Evolutionary conservation across 2,888 invertebrate genomes (phyloP).

Genomic region (Nemotelus pantherinus): DNA sequence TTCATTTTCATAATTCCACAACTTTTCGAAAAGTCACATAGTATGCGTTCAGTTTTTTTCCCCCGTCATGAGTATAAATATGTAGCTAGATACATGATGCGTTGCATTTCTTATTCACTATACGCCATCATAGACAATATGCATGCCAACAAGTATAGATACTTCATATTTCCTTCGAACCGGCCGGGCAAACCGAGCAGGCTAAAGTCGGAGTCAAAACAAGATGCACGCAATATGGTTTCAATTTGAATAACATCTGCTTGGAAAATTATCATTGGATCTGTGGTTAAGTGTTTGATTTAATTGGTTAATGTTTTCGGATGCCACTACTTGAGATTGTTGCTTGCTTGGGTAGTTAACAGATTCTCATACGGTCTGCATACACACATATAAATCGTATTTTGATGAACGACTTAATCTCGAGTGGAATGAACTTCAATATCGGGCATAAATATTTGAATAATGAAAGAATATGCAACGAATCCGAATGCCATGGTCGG

Average conservation of each 20-base stretch:
- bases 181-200: too few species aligned
- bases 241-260: slow-evolving; percentile 39
- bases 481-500: neutral
- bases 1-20: too few species aligned
- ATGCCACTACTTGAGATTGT: slow-evolving; percentile 28
- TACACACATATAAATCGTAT: slow-evolving; percentile 9
- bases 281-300: slow-evolving; percentile 42
- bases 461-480: slow-evolving; percentile 10
- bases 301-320: slow-evolving; percentile 41
- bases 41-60: too few species aligned
- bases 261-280: slow-evolving; percentile 37
- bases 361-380: slow-evolving; percentile 12
- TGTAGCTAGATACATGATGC: too few species aligned
- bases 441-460: slow-evolving; percentile 22
- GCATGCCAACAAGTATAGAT: too few species aligned
- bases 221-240: slow-evolving; percentile 41
- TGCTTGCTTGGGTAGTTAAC: slow-evolving; percentile 28
- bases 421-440: slow-evolving; percentile 26
- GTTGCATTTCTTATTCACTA: too few species aligned
- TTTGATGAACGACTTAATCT: slow-evolving; percentile 4
- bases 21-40: too few species aligned
- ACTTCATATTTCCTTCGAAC: too few species aligned
- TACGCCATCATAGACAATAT: too few species aligned
- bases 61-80: too few species aligned
- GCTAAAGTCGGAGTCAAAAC: slow-evolving; percentile 1